These are phyloP conservation scores for Momotus momota DNA, from an alignment of 2,797 vertebrate species.

Conservation along the genomic window DNA sequence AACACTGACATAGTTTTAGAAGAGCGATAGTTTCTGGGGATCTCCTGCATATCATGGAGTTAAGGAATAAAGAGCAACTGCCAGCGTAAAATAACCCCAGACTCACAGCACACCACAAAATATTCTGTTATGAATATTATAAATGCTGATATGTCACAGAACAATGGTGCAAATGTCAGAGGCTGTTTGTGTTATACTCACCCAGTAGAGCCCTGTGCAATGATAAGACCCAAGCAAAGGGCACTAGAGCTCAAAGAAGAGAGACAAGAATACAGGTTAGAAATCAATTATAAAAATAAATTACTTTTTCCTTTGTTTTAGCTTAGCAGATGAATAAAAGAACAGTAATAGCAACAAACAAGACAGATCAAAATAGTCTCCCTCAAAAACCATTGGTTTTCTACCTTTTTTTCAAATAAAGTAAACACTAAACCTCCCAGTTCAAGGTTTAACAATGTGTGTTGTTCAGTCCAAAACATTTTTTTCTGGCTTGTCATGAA, in stretches of 20 bases:
- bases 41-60: constrained; percentile 23
- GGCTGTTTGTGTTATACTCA: neutral
- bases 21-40: constrained; percentile 18
- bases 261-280: neutral
- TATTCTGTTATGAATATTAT: constrained; percentile 28
- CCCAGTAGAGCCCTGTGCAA: neutral
- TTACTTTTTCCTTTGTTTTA: neutral
- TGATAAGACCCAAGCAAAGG: constrained; percentile 11
- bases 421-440: neutral
- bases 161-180: constrained; percentile 36
- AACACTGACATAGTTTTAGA: constrained; percentile 44
- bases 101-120: neutral
- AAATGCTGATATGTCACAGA: constrained; percentile 19
- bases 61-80: constrained; percentile 34
- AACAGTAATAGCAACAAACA: neutral
- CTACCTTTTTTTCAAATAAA: neutral
- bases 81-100: neutral
- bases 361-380: neutral
- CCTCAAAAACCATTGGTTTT: neutral
- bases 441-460: neutral
- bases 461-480: neutral
- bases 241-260: neutral
- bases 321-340: neutral
- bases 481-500: neutral
- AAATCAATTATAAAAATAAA: neutral